Conservation (phyloP, 2,888 invertebrate genomes). For the Abrostola triplasia region DNA sequence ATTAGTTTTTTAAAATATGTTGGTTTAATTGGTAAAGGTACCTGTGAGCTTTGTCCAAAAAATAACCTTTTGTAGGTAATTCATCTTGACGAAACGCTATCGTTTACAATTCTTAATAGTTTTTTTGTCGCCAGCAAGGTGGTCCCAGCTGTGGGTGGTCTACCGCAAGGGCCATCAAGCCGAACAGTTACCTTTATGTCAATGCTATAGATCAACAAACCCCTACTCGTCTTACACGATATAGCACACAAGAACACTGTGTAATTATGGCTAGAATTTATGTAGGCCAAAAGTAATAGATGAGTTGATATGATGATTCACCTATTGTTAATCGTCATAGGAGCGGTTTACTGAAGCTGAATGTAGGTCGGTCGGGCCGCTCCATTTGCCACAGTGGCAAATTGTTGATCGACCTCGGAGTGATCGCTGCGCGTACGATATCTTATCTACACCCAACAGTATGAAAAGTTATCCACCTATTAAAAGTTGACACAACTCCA, state of each 20-base stretch:
- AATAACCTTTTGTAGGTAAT: conserved; percentile 31
- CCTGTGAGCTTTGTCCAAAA: background rate
- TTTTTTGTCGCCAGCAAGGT: conserved; percentile 65
- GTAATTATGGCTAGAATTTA: conserved; percentile 62
- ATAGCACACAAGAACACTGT: conserved; percentile 46
- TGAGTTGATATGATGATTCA: conserved; percentile 77
- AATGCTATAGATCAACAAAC: conserved; percentile 56
- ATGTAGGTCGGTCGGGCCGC: conserved; percentile 86
- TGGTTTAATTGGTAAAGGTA: conserved; percentile 4
- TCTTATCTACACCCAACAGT: conserved; percentile 74
- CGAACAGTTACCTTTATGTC: conserved; percentile 50
- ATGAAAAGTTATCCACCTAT: conserved; percentile 59
- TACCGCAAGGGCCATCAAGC: conserved; percentile 65
- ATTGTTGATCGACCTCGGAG: conserved; percentile 85
- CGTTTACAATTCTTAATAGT: conserved; percentile 65
- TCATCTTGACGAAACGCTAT: conserved; percentile 61
- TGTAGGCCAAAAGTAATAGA: conserved; percentile 71
- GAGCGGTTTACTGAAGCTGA: conserved; percentile 79
- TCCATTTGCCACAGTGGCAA: conserved; percentile 85
- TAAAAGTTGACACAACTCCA: conserved; percentile 38
- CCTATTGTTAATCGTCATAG: conserved; percentile 82
- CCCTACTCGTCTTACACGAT: conserved; percentile 53
- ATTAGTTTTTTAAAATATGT: conserved; percentile 18
- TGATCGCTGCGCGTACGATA: conserved; percentile 76
- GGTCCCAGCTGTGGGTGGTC: conserved; percentile 76